Conservation (phyloP, 2,113 vertebrate genomes). For the Burhinus oedicnemus region DNA sequence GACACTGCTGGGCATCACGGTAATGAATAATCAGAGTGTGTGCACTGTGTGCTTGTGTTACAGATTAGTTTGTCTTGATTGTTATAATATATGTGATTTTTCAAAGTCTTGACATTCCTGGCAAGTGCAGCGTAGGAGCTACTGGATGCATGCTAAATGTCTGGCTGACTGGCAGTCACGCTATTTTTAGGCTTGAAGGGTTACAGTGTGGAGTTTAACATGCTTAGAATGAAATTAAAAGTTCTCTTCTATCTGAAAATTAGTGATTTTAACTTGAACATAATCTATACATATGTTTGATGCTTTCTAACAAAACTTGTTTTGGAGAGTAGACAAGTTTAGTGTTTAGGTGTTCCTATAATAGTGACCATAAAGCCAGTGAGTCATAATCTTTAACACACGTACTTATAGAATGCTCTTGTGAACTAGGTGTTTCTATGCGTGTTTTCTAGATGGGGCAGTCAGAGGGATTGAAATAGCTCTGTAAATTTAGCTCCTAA, state of each 20-base stretch:
- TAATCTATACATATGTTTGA: not conserved
- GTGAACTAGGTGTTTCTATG: not conserved
- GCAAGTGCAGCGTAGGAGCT: constrained; percentile 49
- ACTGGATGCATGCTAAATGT: constrained; percentile 23
- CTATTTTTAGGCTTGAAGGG: constrained; percentile 39
- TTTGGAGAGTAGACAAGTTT: not conserved
- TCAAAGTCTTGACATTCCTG: constrained; percentile 60
- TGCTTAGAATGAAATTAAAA: not conserved
- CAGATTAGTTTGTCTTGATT: constrained; percentile 44
- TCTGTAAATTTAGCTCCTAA: not conserved
- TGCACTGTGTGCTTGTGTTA: not conserved
- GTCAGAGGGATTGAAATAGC: not conserved
- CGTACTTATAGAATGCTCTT: not conserved
- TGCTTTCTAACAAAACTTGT: not conserved
- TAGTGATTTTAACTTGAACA: not conserved
- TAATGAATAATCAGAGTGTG: not conserved
- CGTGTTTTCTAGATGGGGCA: not conserved
- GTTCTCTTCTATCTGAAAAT: not conserved
- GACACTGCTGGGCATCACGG: not conserved
- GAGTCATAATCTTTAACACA: accelerated
- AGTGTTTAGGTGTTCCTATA: not conserved
- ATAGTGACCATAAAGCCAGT: not conserved
- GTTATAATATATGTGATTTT: constrained; percentile 25
- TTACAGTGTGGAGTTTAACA: not conserved
- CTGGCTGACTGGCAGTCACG: not conserved